Base-by-base conservation (phyloP, 1,140 invertebrate genomes). In the Heliconius melpomene region DNA sequence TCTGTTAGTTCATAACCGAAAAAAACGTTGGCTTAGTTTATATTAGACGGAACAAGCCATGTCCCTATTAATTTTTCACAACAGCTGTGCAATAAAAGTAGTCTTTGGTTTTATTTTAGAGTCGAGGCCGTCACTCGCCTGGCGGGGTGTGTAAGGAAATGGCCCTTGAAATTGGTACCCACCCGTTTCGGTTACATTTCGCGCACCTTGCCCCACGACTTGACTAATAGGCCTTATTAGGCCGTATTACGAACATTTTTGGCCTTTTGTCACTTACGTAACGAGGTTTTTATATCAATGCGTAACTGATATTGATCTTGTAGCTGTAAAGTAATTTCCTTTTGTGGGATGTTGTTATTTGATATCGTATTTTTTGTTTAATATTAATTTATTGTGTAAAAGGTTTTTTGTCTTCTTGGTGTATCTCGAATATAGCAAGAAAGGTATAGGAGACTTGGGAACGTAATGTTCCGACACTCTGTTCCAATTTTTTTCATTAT, bases 91-190 rank as follows among this genome's bases (percentile, higher is more conserved):
- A 79, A 83, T 78, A 75, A 81, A 80, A 83, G 60, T 66, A 66
- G 81, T 85, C 84, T 86, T 84, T 79, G 83, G 79, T 86, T 90
- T 86, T 90, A 79, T 79, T 79, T 87, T 87, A 84, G 83, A 85
- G 60, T 79, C 72, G 74, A 79, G 78, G 78, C 54, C 78, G 73
- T 78, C 78, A 79, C 81, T 75, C 82, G 80, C 77, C 80, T 78
- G 57, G 71, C 75, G 73, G 87, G 88, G 87, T 85, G 87, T 88
- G 87, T 85, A 85, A 84, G 85, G 86, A 91, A 92, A 92, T 92
- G 89, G 83, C 85, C 89, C 90, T 90, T 92, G 90, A 92, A 92
- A 92, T 92, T 91, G 86, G 84, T 81, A 85, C 80, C 84, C 86
- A 82, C 82, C 83, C 84, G 82, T 83, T 78, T 82, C 82, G 84